Evolutionary conservation across 2,888 invertebrate genomes (phyloP), one percentile per base, ranked within the genome.

Genomic region (Electrophaes corylata): DNA sequence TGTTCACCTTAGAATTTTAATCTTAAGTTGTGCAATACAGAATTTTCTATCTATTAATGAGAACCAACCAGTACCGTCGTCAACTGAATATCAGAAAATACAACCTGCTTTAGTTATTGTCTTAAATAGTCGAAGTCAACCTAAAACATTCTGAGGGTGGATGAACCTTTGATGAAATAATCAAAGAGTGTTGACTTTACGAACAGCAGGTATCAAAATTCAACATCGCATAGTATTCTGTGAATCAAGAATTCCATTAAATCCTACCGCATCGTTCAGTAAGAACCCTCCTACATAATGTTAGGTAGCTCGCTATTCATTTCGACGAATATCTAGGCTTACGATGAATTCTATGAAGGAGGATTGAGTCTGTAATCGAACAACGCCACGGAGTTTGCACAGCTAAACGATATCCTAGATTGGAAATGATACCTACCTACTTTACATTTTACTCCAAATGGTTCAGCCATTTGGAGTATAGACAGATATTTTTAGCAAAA

Each of bases 301-400:
- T 39, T 29, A 45, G 37, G 45, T 29, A 45, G 44, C 44, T 29
- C 19, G 40, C 31, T 39, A 40, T 52, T 45, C 26, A 45, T 52
- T 39, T 29, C 29, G 26, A 23, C 20, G 19, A 43, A 37, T 16
- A 43, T 29, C 16, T 52, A 35, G 23, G 29, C 35, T 11, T 6
- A 20, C 43, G 43, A 35, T 50, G 16, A 20, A 50, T 33, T 43
- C 23, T 43, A 11, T 43, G 23, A 35, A 43, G 14, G 41, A 44
- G 26, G 44, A 35, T 33, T 44, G 51, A 43, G 35, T 51, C 43
- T 11, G 35, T 51, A 51, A 51, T 51, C 44, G 33, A 51, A 51
- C 51, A 51, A 23, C 51, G 43, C 26, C 44, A 20, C 43, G 35
- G 23, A 37, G 51, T 51, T 51, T 37, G 43, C 20, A 43, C 35